Percentiles rank a stretch among this genome's conserved stretches.
These are phyloP conservation scores for Polyommatus icarus DNA, from an alignment of 2,888 invertebrate genomes.

Conservation along the genomic window DNA sequence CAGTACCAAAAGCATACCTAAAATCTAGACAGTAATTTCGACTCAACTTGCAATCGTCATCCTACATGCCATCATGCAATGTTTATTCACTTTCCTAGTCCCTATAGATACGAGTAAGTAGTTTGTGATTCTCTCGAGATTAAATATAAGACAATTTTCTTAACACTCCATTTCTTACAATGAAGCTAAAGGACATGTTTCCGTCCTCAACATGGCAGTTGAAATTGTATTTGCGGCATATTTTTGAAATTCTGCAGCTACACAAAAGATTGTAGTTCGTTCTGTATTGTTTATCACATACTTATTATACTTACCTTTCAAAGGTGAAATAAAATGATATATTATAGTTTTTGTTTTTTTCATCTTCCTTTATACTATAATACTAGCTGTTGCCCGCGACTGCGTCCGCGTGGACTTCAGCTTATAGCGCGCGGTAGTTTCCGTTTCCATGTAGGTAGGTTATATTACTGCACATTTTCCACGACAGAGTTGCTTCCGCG, in stretches of 20 bases:
- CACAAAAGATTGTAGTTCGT: slow-evolving; percentile 61
- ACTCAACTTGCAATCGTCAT: slow-evolving; percentile 44
- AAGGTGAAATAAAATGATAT: slow-evolving; percentile 69
- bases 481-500: no score
- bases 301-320: slow-evolving; percentile 66
- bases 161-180: slow-evolving; percentile 60
- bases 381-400: no score
- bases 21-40: slow-evolving; percentile 27
- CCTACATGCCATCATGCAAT: slow-evolving; percentile 67
- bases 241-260: slow-evolving; percentile 50
- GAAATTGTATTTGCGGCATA: slow-evolving; percentile 50
- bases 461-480: no score
- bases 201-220: slow-evolving; percentile 67
- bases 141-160: slow-evolving; percentile 70
- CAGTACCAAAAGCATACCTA: background rate
- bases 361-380: slow-evolving; percentile 36
- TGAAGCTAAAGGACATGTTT: slow-evolving; percentile 59
- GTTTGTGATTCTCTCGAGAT: slow-evolving; percentile 69
- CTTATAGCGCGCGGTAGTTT: no score
- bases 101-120: slow-evolving; percentile 68
- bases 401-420: no score
- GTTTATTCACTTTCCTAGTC: slow-evolving; percentile 64
- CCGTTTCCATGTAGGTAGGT: no score
- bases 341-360: slow-evolving; percentile 38
- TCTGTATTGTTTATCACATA: slow-evolving; percentile 65